Percentiles rank a stretch among this genome's conserved stretches.
Evolutionary conservation across 2,113 vertebrate species (phyloP).

Genomic region (Prunella himalayana): DNA sequence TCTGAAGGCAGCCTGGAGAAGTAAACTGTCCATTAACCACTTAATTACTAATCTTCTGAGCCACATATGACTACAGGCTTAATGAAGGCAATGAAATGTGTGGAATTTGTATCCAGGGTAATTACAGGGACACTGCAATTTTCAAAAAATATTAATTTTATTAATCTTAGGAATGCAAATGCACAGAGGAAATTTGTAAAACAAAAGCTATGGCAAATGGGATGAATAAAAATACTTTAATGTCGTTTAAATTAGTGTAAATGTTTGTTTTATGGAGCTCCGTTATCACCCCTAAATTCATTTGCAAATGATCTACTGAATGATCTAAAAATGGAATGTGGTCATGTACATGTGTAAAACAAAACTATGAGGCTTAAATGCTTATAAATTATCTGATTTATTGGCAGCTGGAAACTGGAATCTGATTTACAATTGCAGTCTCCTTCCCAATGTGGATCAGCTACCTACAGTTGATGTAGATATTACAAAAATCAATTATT

Average conservation of each 20-base stretch:
- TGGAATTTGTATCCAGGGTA: background rate
- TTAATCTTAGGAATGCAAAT: background rate
- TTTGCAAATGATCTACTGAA: background rate
- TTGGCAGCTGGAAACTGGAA: background rate
- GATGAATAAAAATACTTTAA: background rate
- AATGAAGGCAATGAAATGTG: background rate
- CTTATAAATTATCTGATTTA: background rate
- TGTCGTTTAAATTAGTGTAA: background rate
- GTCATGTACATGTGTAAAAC: background rate
- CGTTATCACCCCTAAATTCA: background rate
- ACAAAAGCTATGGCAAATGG: background rate
- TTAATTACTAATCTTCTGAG: slow-evolving; percentile 1
- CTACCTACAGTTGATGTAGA: background rate
- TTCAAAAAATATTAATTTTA: background rate
- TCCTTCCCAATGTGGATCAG: background rate
- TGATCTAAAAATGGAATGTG: background rate
- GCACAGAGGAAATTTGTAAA: background rate
- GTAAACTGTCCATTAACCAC: background rate
- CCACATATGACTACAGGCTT: background rate
- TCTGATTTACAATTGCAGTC: background rate
- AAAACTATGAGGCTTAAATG: background rate
- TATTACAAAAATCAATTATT: background rate
- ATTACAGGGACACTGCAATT: background rate
- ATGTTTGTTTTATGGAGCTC: background rate
- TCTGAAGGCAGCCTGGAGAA: background rate